These are phyloP conservation scores for Stenichneumon culpator DNA, from an alignment of 2,888 invertebrate species.

Conservation along the genomic window DNA sequence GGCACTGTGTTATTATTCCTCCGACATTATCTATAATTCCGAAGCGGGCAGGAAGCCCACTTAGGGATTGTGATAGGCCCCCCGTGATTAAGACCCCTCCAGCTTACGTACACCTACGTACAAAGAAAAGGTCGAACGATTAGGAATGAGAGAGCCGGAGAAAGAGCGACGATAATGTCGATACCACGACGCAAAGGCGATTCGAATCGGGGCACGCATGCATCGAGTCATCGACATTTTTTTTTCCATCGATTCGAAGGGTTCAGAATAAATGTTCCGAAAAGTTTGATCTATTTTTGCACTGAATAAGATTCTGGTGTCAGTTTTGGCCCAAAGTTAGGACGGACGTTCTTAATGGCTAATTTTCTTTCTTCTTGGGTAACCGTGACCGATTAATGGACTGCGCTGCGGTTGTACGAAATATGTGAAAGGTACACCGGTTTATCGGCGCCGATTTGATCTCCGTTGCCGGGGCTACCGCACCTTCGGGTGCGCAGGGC, in stretches of 20 bases:
- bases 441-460: background rate
- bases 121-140: conserved; percentile 32
- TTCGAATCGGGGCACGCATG: background rate
- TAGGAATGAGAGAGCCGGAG: conserved; percentile 11
- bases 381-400: background rate
- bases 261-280: background rate
- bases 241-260: background rate
- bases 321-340: no score
- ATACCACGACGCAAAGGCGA: background rate
- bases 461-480: background rate
- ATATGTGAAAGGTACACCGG: background rate
- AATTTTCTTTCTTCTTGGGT: no score
- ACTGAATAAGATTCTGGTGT: no score
- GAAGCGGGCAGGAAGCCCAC: conserved; percentile 85
- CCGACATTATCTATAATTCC: conserved; percentile 85
- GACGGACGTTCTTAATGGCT: no score
- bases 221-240: no score
- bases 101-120: conserved; percentile 77
- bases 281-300: no score
- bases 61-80: conserved; percentile 85
- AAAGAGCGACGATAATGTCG: conserved; percentile 35
- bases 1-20: conserved; percentile 84
- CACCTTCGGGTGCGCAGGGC: background rate
- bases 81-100: conserved; percentile 83
- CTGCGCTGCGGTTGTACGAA: background rate